phyloP scores from a whole-genome alignment of 2,888 invertebrate genomes.

The Diaprepes abbreviatus region DNA sequence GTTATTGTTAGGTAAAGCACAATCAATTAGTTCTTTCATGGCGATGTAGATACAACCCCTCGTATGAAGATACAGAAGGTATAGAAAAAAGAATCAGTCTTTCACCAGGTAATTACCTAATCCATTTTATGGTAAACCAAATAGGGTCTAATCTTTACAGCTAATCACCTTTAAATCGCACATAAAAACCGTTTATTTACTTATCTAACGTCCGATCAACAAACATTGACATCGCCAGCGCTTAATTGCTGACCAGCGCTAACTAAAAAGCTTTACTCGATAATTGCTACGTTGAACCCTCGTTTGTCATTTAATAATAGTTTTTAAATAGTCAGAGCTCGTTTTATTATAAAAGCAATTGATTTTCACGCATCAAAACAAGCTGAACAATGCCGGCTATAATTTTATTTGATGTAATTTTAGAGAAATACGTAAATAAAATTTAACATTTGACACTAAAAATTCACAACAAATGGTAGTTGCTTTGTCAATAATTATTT shows the following conservation, averaged over 20 bases:
- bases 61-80: too few species aligned
- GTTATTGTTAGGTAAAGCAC: too few species aligned
- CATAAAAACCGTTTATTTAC: slow-evolving; percentile 24
- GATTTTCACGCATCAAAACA: slow-evolving; percentile 10
- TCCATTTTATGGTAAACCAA: too few species aligned
- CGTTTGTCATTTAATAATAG: slow-evolving; percentile 29
- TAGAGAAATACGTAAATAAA: slow-evolving; percentile 20
- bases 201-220: slow-evolving; percentile 24
- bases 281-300: slow-evolving; percentile 18
- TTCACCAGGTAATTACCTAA: too few species aligned
- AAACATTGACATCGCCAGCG: slow-evolving; percentile 10
- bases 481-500: background rate
- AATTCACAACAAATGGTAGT: background rate
- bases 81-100: too few species aligned
- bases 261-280: slow-evolving; percentile 18
- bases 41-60: too few species aligned
- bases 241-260: slow-evolving; percentile 20
- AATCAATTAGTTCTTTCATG: too few species aligned
- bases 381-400: background rate
- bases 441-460: slow-evolving; percentile 23
- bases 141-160: too few species aligned
- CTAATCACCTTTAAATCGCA: slow-evolving; percentile 10
- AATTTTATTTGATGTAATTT: slow-evolving; percentile 28
- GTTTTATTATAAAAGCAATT: slow-evolving; percentile 36
- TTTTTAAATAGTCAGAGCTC: slow-evolving; percentile 29